A percentile compares a stretch with the other conserved stretches of the same genome.
Conservation (phyloP, 2,888 invertebrate genomes). For the Polietes domitor region DNA sequence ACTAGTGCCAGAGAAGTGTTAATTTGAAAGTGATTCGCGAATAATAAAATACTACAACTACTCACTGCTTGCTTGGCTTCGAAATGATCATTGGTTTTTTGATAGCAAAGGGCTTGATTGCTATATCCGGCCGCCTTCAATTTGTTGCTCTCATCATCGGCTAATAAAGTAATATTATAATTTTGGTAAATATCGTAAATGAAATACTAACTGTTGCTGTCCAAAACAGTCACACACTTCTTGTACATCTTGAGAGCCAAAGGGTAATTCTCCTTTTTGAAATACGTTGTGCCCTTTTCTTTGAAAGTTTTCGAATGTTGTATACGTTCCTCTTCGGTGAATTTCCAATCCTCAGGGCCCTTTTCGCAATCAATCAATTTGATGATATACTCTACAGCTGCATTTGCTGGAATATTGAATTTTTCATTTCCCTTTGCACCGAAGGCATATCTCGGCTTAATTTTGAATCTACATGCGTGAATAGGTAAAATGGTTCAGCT, state of each 20-base stretch:
- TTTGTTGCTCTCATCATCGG: slow-evolving; percentile 81
- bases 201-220: slow-evolving; percentile 70
- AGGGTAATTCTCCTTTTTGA: slow-evolving; percentile 89
- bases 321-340: slow-evolving; percentile 90
- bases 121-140: slow-evolving; percentile 87
- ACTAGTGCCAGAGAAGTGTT: slow-evolving; percentile 64
- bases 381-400: slow-evolving; percentile 90
- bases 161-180: slow-evolving; percentile 70
- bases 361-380: slow-evolving; percentile 92
- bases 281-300: slow-evolving; percentile 94
- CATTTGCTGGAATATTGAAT: slow-evolving; percentile 89
- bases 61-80: slow-evolving; percentile 86
- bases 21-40: neutral
- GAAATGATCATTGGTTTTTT: slow-evolving; percentile 85
- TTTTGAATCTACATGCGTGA: slow-evolving; percentile 81
- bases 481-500: neutral
- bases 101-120: slow-evolving; percentile 91
- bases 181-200: neutral
- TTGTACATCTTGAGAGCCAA: slow-evolving; percentile 94
- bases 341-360: slow-evolving; percentile 90
- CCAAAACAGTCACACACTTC: slow-evolving; percentile 82
- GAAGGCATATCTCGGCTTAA: slow-evolving; percentile 91
- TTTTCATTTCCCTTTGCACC: slow-evolving; percentile 86
- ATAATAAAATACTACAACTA: slow-evolving; percentile 17
- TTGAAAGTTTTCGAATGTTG: slow-evolving; percentile 91